Percentiles rank a stretch among this genome's conserved stretches.
Conservation (phyloP, 2,797 vertebrate species). For the Tapirus indicus region DNA sequence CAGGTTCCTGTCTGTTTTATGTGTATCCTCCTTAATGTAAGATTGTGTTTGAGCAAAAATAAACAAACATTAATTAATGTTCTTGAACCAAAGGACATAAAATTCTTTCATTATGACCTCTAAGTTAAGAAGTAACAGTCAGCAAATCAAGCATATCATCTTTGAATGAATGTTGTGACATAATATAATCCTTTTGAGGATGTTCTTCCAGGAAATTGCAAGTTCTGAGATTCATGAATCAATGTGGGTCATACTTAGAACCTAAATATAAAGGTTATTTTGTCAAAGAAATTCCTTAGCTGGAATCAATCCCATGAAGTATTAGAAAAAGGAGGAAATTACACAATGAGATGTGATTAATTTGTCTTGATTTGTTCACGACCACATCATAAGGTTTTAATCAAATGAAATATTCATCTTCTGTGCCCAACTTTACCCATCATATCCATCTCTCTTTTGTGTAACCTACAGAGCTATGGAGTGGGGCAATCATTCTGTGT, state of each 20-base stretch:
- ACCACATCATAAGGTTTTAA: neutral
- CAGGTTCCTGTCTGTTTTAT: neutral
- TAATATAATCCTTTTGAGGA: neutral
- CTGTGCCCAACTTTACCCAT: neutral
- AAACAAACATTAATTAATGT: neutral
- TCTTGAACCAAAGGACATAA: neutral
- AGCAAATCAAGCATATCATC: neutral
- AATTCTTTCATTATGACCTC: neutral
- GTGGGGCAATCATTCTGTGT: conserved; percentile 38
- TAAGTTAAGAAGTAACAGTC: neutral
- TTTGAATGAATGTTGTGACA: neutral
- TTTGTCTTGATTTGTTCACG: neutral
- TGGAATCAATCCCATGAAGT: neutral
- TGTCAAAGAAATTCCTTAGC: neutral
- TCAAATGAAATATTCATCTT: neutral
- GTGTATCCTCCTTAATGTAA: neutral
- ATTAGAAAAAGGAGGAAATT: neutral
- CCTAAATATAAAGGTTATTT: neutral
- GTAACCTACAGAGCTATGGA: neutral
- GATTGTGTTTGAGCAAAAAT: neutral
- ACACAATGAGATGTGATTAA: neutral
- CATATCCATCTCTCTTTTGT: neutral
- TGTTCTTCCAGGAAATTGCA: neutral
- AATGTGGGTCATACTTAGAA: neutral
- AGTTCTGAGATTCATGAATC: neutral